Conservation (phyloP, 2,113 vertebrate genomes). For the Spea bombifrons region DNA sequence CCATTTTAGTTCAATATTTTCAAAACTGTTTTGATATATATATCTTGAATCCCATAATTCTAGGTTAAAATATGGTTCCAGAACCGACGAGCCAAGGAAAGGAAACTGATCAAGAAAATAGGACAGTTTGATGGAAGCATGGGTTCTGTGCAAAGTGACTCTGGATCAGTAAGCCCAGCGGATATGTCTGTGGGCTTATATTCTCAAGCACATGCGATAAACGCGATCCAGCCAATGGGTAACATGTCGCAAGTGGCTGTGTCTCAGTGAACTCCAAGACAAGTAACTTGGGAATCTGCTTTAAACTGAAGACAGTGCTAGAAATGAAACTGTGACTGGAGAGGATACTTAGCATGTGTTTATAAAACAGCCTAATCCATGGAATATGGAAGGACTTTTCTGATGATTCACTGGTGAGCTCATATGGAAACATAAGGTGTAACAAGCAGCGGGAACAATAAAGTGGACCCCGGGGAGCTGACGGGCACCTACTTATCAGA, state of each 20-base stretch:
- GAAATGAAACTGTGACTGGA: not conserved
- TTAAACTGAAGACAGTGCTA: not conserved
- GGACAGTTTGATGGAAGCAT: slow-evolving; percentile 84
- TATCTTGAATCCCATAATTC: not conserved
- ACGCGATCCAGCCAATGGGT: slow-evolving; percentile 79
- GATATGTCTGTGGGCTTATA: slow-evolving; percentile 78
- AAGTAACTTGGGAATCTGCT: not conserved
- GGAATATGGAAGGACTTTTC: no score
- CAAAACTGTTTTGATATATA: no score
- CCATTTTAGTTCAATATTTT: no score
- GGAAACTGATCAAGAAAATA: slow-evolving; percentile 89
- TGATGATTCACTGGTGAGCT: no score
- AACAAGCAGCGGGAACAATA: no score
- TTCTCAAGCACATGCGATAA: slow-evolving; percentile 69
- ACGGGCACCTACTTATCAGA: no score
- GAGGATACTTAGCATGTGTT: not conserved
- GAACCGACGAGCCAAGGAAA: slow-evolving; percentile 88
- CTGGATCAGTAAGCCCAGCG: slow-evolving; percentile 84
- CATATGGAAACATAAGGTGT: no score
- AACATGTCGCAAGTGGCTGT: slow-evolving; percentile 83
- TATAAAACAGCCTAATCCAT: no score
- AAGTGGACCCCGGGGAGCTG: no score
- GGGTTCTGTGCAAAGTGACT: slow-evolving; percentile 84
- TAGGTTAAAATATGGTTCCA: slow-evolving; percentile 98
- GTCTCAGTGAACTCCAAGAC: slow-evolving; percentile 63